These are phyloP conservation scores for Virgularia gustaviana DNA, from an alignment of 92 coral and sea anemone species.

Conservation along the genomic window DNA sequence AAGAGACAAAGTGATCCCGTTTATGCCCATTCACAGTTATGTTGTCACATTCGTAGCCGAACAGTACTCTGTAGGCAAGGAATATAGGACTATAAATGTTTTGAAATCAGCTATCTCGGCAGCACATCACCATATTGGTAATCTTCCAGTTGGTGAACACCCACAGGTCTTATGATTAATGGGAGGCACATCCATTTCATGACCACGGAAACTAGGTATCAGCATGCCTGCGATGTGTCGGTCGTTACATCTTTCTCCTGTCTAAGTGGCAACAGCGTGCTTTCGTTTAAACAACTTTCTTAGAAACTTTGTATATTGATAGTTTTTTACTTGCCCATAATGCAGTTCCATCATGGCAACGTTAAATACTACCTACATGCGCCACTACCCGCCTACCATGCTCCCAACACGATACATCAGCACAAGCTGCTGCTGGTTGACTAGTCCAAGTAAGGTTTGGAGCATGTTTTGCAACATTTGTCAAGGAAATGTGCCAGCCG, in stretches of 20 bases:
- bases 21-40: too few relatives aligned
- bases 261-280: slow-evolving; percentile 21
- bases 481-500: too few relatives aligned
- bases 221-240: slow-evolving; percentile 47
- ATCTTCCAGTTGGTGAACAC: slow-evolving; percentile 44
- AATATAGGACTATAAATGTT: slow-evolving; percentile 35
- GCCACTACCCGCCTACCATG: slow-evolving; percentile 35
- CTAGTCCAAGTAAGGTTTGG: too few relatives aligned
- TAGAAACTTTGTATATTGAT: slow-evolving; percentile 50
- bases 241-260: slow-evolving; percentile 15
- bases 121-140: slow-evolving; percentile 35
- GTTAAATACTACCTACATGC: slow-evolving; percentile 40
- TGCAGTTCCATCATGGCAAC: slow-evolving; percentile 42
- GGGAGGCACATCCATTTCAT: slow-evolving; percentile 43
- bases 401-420: too few relatives aligned
- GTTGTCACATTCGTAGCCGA: slow-evolving; percentile 35
- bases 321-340: slow-evolving; percentile 40
- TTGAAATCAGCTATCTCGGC: slow-evolving; percentile 54
- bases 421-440: too few relatives aligned
- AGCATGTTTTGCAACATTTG: too few relatives aligned
- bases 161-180: slow-evolving; percentile 39
- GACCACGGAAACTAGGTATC: slow-evolving; percentile 57
- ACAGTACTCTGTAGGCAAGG: slow-evolving; percentile 11
- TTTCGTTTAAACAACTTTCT: slow-evolving; percentile 41
- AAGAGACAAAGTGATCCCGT: slow-evolving; percentile 45